Percentiles rank a stretch among this genome's conserved stretches.
These are phyloP conservation scores for Pampusana beccarii DNA, from an alignment of 2,113 vertebrate genomes.

Conservation along the genomic window DNA sequence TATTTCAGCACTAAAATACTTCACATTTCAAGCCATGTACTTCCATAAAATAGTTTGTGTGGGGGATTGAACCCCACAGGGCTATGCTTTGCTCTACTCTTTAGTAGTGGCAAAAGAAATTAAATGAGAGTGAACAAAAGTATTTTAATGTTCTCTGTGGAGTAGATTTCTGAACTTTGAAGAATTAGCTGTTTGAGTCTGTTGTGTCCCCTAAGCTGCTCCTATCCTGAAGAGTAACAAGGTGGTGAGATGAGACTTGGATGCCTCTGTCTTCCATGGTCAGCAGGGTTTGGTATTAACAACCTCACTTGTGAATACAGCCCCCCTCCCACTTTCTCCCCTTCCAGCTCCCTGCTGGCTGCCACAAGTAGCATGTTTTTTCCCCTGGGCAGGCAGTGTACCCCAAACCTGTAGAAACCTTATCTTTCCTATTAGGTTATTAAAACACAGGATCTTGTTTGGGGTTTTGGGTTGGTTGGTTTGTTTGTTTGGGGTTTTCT, in stretches of 20 bases:
- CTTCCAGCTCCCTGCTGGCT: background rate
- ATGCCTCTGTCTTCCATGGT: background rate
- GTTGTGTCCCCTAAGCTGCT: background rate
- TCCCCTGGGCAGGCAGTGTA: background rate
- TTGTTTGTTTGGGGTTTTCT: too few species aligned
- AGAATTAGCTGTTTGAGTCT: background rate
- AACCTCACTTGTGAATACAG: background rate
- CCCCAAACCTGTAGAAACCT: background rate
- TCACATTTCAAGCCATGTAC: accelerated
- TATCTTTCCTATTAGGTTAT: background rate
- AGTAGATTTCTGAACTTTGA: background rate
- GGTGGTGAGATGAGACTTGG: background rate
- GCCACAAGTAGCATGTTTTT: background rate
- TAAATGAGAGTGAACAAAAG: background rate
- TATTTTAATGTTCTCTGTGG: too few species aligned
- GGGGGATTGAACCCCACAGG: background rate
- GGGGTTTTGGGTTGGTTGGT: too few species aligned
- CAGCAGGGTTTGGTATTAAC: background rate
- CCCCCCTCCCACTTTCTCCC: background rate
- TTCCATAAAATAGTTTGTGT: background rate
- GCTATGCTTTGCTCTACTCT: background rate
- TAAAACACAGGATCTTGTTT: background rate
- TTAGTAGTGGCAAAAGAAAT: background rate
- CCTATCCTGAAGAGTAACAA: background rate
- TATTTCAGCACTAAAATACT: background rate